These are phyloP conservation scores for Dolichotis patagonum DNA, from an alignment of 2,113 vertebrate species.

Conservation along the genomic window DNA sequence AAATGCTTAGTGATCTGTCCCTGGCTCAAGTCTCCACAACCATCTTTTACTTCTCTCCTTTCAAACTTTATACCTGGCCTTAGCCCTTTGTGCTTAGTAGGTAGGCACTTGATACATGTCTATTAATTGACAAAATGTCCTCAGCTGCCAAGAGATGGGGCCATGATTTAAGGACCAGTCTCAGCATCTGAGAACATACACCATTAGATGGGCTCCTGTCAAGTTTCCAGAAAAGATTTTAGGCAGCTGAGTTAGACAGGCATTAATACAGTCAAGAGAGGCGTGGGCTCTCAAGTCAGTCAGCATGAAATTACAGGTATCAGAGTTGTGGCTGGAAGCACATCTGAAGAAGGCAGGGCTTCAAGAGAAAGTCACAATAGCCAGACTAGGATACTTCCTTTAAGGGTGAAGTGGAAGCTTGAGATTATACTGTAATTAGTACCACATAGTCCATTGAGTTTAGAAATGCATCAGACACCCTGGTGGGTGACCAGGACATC, in stretches of 20 bases:
- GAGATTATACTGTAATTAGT: background rate
- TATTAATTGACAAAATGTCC: background rate
- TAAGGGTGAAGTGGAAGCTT: background rate
- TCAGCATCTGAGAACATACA: background rate
- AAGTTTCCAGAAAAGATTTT: constrained; percentile 7
- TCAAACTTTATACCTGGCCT: background rate
- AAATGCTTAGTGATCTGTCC: background rate
- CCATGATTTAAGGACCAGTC: background rate
- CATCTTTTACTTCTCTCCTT: background rate
- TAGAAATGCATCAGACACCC: background rate
- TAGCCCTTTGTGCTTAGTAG: background rate
- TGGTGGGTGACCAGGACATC: background rate
- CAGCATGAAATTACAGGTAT: background rate
- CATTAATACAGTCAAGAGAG: background rate
- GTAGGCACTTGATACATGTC: background rate
- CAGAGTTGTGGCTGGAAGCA: background rate
- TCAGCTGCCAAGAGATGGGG: background rate
- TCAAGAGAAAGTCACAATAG: background rate
- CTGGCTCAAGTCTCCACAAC: background rate
- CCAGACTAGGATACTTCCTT: background rate
- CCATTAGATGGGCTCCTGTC: background rate
- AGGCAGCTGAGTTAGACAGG: background rate
- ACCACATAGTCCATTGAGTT: background rate
- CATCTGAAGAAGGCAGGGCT: background rate
- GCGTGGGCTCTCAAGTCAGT: background rate